Conservation (phyloP, 2,888 invertebrate genomes). For the Sarcophaga rosellei region DNA sequence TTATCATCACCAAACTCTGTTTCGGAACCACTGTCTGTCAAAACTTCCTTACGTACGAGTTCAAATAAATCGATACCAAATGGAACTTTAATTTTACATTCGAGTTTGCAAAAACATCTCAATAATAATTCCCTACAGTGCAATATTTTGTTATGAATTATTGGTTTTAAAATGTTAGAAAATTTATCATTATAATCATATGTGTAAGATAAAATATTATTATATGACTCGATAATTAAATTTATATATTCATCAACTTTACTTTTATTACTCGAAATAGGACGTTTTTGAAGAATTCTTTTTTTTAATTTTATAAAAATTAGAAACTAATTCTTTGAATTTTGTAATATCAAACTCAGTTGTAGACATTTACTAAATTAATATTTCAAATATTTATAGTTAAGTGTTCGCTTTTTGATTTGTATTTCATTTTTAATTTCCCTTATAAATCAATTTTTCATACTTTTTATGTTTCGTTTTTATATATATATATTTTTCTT, state of each 20-base stretch:
- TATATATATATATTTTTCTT: no score
- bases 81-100: conserved; percentile 30
- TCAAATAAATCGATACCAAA: conserved; percentile 26
- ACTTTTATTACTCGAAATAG: neutral
- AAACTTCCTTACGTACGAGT: conserved; percentile 3
- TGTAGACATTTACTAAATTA: neutral
- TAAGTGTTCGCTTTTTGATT: neutral
- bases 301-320: neutral
- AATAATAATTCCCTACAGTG: conserved; percentile 30
- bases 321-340: no score
- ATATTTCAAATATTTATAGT: no score
- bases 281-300: conserved; percentile 8
- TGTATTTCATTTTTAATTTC: no score
- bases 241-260: conserved; percentile 39
- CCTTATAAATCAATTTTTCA: no score
- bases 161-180: neutral
- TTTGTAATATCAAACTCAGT: no score
- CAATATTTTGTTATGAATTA: conserved; percentile 15
- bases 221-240: conserved; percentile 9
- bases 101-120: conserved; percentile 25
- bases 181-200: neutral
- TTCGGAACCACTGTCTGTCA: neutral
- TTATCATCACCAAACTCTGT: no score
- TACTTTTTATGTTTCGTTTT: no score
- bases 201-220: conserved; percentile 14